Base-by-base conservation (phyloP, 2,888 invertebrate species). In the Drosophila siamana region DNA sequence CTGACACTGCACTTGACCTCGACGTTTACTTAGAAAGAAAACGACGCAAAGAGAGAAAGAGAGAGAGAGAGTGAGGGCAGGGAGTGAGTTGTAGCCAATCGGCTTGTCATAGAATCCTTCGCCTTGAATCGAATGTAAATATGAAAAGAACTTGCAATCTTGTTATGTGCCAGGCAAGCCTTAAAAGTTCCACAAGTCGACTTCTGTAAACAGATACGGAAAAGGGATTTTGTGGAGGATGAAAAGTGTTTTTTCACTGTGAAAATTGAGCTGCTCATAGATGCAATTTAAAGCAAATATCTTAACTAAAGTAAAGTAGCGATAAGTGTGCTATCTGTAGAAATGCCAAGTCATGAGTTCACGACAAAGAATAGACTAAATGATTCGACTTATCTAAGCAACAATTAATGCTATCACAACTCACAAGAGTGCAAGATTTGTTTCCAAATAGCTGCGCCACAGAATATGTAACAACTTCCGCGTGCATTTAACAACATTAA, bases 1-100 rank as follows among this genome's bases (percentile, higher is more conserved):
- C 43, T 44, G 56, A 56, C 50, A 8, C 48, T 51, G 52, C 60
- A 65, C 65, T 65, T 65, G 65, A 65, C 52, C 16, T 19, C n/a
- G 0, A 1, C 24, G 24, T 11, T n/a, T 2, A 16, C 5, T n/a
- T n/a, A n/a, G n/a, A n/a, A n/a, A n/a, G n/a, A n/a, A n/a, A n/a
- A n/a, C n/a, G n/a, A n/a, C n/a, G n/a, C n/a, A n/a, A n/a, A n/a
- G n/a, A n/a, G n/a, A n/a, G n/a, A 24, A n/a, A 41, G 9, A 9
- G 19, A 19, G 13, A 41, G 13, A 15, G 26, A 11, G n/a, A 11
- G 30, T n/a, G n/a, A n/a, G n/a, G n/a, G n/a, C n/a, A n/a, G 15
- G 13, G 1, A 19, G 4, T 1, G 2, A 15, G 9, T 1, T 6
- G 36, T 0, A 36, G 40, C 11, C 44, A 66, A 66, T 54, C 61